Conservation (phyloP, 2,888 invertebrate species). For the Epinotia nisella region DNA sequence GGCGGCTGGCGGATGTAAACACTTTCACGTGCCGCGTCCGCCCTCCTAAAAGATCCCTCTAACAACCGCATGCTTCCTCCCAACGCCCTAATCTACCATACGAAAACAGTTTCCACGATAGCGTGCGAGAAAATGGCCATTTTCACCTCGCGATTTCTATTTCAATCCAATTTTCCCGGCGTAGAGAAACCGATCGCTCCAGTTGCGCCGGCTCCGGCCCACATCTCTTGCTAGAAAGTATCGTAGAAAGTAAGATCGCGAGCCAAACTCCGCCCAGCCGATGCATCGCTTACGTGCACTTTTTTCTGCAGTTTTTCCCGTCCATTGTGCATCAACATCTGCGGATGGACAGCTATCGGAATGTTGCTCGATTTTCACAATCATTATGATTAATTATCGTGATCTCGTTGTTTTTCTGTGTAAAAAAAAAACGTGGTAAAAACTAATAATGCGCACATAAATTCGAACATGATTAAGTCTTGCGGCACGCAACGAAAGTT, state of each 20-base stretch:
- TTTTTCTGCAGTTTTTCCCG: constrained; percentile 66
- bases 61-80: constrained; percentile 42
- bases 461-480: constrained; percentile 32
- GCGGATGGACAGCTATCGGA: constrained; percentile 44
- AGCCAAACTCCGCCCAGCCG: constrained; percentile 72
- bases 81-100: constrained; percentile 32
- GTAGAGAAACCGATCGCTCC: constrained; percentile 83
- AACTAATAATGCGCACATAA: constrained; percentile 15
- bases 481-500: constrained; percentile 39
- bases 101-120: constrained; percentile 62
- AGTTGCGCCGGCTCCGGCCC: constrained; percentile 80
- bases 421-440: too few species aligned
- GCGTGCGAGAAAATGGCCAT: constrained; percentile 78
- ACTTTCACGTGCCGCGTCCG: constrained; percentile 74
- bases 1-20: constrained; percentile 75
- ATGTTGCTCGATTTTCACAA: constrained; percentile 50
- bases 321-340: constrained; percentile 39
- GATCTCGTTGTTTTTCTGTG: constrained; percentile 22
- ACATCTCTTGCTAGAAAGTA: constrained; percentile 85
- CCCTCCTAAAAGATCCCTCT: constrained; percentile 59
- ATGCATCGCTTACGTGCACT: constrained; percentile 77
- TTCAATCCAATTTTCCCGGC: constrained; percentile 84
- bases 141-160: constrained; percentile 83
- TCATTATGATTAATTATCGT: constrained; percentile 27
- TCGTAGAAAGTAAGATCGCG: constrained; percentile 83